phyloP scores from a whole-genome alignment of 2,797 vertebrate species.

The Spinibarbus caldwelli region DNA sequence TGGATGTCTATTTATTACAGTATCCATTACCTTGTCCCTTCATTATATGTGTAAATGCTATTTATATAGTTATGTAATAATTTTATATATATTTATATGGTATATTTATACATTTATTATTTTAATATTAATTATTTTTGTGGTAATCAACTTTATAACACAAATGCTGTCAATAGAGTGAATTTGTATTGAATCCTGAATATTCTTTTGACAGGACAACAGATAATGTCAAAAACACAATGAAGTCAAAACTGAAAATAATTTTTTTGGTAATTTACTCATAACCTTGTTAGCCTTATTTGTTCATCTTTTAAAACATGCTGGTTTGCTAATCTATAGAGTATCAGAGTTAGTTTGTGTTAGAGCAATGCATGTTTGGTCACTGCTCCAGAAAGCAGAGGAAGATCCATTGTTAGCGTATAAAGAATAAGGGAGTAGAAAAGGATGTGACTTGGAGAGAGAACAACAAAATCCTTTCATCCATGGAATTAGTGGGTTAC shows the following conservation, averaged over 20 bases:
- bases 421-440: not conserved
- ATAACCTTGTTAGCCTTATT: not conserved
- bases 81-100: not conserved
- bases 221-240: not conserved
- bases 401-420: slow-evolving; percentile 23
- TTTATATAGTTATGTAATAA: not conserved
- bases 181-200: too few species aligned
- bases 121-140: not conserved
- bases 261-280: not conserved
- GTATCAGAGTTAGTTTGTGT: not conserved
- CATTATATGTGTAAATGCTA: too few species aligned
- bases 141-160: not conserved
- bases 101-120: too few species aligned
- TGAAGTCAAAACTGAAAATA: not conserved
- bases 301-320: not conserved
- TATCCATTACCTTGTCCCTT: not conserved
- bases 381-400: slow-evolving; percentile 18
- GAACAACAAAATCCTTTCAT: slow-evolving; percentile 39
- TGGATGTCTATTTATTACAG: not conserved
- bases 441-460: slow-evolving; percentile 20
- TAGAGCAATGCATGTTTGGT: not conserved
- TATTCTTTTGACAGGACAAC: too few species aligned
- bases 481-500: not conserved
- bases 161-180: not conserved
- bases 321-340: not conserved